Base-by-base conservation (phyloP, 2,797 vertebrate species). In the Coracias cyanogaster region DNA sequence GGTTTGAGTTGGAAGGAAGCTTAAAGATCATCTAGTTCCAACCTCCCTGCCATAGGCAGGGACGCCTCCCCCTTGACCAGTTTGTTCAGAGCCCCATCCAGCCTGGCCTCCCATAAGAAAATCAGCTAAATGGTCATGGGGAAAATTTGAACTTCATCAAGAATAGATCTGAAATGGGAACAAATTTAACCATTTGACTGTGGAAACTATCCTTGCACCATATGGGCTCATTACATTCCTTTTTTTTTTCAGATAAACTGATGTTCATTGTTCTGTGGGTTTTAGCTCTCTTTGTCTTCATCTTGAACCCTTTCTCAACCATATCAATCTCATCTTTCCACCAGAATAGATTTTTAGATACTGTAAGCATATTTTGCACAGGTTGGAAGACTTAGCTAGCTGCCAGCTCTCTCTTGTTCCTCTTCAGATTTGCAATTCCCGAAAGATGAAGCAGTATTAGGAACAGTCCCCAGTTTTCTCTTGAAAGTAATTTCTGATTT, bases 401-500 rank as follows among this genome's bases (percentile, higher is more conserved):
- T 82, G 81, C 92, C 82, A 88, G 52, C 72, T 66, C 37, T 13
- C 37, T 92, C 93, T 90, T 77, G 62, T 92, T 96, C 37, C 90
- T 95, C 55, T 86, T 80, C 25, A 52, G 81, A 31, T 95, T 94
- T 94, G 69, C 90, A 93, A 92, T 96, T 96, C 88, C 82, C 77
- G 84, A 35, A 92, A 94, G 96, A 93, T 86, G 58, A 96, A 92
- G 79, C 12, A 41, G 88, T 69, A 90, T 97, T 78, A 88, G 71
- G 95, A 96, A 8, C 81, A 94, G 65, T 65, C 66, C 71, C 69
- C 57, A 46, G 60, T 94, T 97, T 96, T 92, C 93, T 95, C 72
- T 73, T 31, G 7, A 58, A 97, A 97, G 86, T 95, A 82, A 96
- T 97, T 97, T 97, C 94, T 97, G 95, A 97, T 97, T 98, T 98